phyloP scores from a whole-genome alignment of 2,113 vertebrate genomes.

The Rhegmatorhina hoffmannsi region DNA sequence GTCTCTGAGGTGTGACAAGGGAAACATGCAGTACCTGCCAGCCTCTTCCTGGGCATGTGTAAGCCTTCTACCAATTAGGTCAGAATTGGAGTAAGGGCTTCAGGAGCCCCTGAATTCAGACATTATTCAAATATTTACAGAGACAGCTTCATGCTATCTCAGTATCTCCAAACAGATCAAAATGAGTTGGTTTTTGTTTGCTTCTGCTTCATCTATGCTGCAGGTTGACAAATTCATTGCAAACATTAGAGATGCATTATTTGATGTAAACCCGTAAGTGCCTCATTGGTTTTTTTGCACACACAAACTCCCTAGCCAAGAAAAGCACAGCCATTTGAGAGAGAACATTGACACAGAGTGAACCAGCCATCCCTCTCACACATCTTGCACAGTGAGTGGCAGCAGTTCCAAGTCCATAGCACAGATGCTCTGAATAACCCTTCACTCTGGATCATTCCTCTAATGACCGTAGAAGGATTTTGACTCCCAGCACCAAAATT shows the following conservation, averaged over 20 bases:
- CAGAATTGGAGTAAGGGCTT: not conserved
- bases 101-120: not conserved
- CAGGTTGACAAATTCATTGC: not conserved
- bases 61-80: not conserved
- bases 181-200: not conserved
- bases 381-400: fast-evolving
- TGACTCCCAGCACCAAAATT: not conserved
- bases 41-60: not conserved
- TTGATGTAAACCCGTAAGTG: not conserved
- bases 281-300: not conserved
- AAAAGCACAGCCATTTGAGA: not conserved
- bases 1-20: not conserved
- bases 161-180: not conserved
- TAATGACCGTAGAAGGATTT: not conserved
- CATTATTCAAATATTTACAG: not conserved
- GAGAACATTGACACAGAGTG: too few species aligned
- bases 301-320: too few species aligned
- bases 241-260: not conserved
- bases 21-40: not conserved
- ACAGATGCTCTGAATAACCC: not conserved
- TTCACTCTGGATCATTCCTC: not conserved
- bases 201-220: not conserved
- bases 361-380: not conserved
- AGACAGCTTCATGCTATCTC: not conserved
- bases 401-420: not conserved